Evolutionary conservation across 64 coral and sea anemone species (phyloP).

Genomic region (Porites australiensis): DNA sequence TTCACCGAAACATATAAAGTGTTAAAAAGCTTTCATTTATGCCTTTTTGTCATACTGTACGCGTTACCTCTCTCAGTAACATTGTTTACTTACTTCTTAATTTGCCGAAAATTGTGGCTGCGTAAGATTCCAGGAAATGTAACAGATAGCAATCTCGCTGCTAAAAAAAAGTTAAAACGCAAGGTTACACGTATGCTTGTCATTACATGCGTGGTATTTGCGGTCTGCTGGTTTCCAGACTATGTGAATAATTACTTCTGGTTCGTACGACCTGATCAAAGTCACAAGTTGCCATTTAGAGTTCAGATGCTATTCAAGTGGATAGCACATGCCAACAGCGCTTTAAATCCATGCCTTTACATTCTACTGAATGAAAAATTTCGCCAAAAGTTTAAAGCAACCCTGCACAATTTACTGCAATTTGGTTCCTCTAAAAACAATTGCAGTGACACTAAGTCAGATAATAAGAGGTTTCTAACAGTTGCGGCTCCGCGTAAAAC

Average conservation of each 20-base stretch:
- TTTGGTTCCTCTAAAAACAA: background rate
- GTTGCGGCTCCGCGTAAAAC: background rate
- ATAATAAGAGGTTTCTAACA: background rate
- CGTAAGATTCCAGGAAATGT: slow-evolving; percentile 70
- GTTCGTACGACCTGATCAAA: background rate
- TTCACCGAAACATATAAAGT: background rate
- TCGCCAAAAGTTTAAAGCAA: slow-evolving; percentile 2
- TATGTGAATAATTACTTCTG: slow-evolving; percentile 67
- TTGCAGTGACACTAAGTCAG: background rate
- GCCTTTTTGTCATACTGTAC: slow-evolving; percentile 39
- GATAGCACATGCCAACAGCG: slow-evolving; percentile 76
- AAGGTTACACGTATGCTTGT: slow-evolving; percentile 56
- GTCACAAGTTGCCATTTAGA: background rate
- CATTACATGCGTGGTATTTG: slow-evolving; percentile 41
- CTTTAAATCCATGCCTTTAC: slow-evolving; percentile 66
- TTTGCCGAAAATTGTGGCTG: slow-evolving; percentile 67
- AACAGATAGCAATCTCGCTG: slow-evolving; percentile 21
- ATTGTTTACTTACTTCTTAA: slow-evolving; percentile 20
- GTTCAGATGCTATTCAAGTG: slow-evolving; percentile 34
- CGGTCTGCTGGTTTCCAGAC: slow-evolving; percentile 61
- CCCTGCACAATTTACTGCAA: too few species aligned
- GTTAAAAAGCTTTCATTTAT: slow-evolving; percentile 37
- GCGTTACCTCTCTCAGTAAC: slow-evolving; percentile 32
- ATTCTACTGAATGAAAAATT: slow-evolving; percentile 36
- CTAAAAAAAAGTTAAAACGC: slow-evolving; percentile 15